Base-by-base conservation (phyloP, 37 sponge, comb jelly and placozoan species). In the Halichondria panicea region DNA sequence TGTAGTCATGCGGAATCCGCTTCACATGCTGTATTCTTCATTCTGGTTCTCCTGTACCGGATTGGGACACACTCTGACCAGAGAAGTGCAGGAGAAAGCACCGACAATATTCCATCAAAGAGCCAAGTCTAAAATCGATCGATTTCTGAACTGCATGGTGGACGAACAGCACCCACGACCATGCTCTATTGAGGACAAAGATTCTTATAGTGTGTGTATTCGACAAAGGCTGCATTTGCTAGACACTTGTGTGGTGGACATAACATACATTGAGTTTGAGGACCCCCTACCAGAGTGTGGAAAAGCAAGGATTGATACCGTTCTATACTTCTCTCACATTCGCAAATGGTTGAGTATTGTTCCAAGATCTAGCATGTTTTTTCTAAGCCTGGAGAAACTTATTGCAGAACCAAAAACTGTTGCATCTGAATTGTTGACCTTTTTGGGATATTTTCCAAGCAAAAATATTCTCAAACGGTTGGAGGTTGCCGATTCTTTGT, bases 41-140 rank as follows among this genome's bases (percentile, higher is more conserved):
- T 84, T 77, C 43, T 84, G 84, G 84, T 84, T 67, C 53, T 78
- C 78, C 1, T 78, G 77, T 48, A 76, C 65, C 30, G 64, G 35
- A 34, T n/a, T 18, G 5, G 75, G 46, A 25, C 22, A 22, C 6
- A 24, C 28, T 7, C 21, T 68, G 25, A 31, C 66, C 1, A 13
- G 13, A 36, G 3, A 31, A 28, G 21, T 45, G 1, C 13, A 54
- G 44, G 31, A 39, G 9, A 69, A 59, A 34, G 84, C 76, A 1
- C 84, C 84, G 1, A 12, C 42, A 15, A 36, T 83, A 22, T 83
- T 77, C 55, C 77, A 84, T 8, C 24, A 61, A 12, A 46, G 63
- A 21, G 45, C 77, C 4, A n/a, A 9, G 3, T 12, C 19, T 4
- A 68, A 77, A 19, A 63, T 77, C 0, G 21, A 69, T 5, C 18